Percentiles rank a stretch among this genome's conserved stretches.
These are phyloP conservation scores for Sebastes itinus DNA, from an alignment of 2,797 vertebrate species.

Conservation along the genomic window DNA sequence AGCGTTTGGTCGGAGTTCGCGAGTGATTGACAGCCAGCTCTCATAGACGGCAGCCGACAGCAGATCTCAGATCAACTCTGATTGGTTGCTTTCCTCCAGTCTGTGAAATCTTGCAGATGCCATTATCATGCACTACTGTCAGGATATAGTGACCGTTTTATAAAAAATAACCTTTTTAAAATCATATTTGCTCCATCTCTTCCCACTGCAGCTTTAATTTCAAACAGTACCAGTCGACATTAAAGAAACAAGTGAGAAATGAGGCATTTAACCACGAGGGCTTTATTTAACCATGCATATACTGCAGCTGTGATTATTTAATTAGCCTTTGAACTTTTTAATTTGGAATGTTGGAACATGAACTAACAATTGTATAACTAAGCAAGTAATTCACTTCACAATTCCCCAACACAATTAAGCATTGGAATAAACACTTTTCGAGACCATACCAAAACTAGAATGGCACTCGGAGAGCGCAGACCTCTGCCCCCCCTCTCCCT, in stretches of 20 bases:
- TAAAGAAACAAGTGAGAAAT: not conserved
- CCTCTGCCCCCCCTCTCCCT: too few relatives aligned
- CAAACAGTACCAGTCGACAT: not conserved
- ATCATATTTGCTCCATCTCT: not conserved
- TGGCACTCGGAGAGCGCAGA: too few relatives aligned
- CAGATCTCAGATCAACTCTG: too few relatives aligned
- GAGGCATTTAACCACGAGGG: not conserved
- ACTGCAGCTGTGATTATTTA: not conserved
- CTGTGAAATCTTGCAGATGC: too few relatives aligned
- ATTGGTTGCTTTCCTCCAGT: too few relatives aligned
- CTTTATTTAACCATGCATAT: not conserved
- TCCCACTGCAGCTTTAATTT: not conserved
- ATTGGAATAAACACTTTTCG: not conserved
- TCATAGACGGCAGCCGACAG: too few relatives aligned
- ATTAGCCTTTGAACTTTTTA: not conserved
- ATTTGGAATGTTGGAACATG: not conserved
- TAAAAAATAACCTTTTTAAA: not conserved
- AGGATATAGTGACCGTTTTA: not conserved
- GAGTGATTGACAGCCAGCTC: too few relatives aligned
- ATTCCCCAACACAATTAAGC: not conserved
- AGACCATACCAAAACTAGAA: not conserved
- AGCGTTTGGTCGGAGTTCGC: fast-evolving
- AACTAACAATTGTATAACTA: not conserved
- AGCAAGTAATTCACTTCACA: not conserved
- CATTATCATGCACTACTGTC: not conserved